A percentile compares a stretch with the other conserved stretches of the same genome.
Conservation (phyloP, 2,888 invertebrate genomes). For the Nephrotoma appendiculata region DNA sequence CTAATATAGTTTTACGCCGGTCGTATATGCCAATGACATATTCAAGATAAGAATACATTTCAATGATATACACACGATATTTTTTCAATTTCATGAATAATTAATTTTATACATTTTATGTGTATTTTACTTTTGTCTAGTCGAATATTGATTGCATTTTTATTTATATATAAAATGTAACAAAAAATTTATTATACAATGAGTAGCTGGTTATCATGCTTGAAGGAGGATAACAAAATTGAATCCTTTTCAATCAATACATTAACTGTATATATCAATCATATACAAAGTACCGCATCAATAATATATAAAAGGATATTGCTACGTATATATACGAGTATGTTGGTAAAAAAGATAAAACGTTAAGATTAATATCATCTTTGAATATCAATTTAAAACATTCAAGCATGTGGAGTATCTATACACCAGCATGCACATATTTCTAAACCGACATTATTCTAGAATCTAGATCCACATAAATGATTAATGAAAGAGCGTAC, state of each 20-base stretch:
- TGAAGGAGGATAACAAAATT: background rate
- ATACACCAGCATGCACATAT: background rate
- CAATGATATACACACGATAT: too few relatives aligned
- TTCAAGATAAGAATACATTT: too few relatives aligned
- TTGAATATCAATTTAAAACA: background rate
- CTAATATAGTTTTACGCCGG: too few relatives aligned
- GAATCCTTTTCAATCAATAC: background rate
- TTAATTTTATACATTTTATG: too few relatives aligned
- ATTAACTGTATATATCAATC: background rate
- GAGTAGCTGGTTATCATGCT: background rate
- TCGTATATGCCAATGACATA: too few relatives aligned
- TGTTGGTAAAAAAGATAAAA: background rate
- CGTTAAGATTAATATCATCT: background rate
- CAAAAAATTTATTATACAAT: background rate
- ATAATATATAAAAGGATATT: background rate
- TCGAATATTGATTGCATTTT: too few relatives aligned
- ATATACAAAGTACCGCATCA: background rate
- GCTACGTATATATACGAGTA: background rate
- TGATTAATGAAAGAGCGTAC: background rate
- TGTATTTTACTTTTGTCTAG: too few relatives aligned
- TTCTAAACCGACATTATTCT: background rate
- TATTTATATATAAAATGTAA: too few relatives aligned
- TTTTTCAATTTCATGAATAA: too few relatives aligned
- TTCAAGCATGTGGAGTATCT: background rate
- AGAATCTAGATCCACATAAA: background rate